Evolutionary conservation across 2,888 invertebrate species (phyloP), one percentile per base, ranked within the genome.

Genomic region (Cremastobaeus sp.): DNA sequence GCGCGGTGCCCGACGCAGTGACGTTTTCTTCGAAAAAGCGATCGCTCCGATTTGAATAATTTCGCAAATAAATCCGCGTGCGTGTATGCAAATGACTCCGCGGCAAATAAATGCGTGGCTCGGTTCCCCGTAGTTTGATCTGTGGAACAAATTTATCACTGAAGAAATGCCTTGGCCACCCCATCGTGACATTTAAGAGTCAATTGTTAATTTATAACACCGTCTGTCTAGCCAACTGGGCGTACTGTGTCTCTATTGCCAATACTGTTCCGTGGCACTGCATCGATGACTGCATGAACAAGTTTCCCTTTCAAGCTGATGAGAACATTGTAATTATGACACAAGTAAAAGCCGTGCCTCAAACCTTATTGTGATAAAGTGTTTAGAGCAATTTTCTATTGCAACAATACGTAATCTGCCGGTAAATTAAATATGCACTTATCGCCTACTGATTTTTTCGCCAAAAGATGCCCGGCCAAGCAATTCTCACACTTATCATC

Each of bases 131-230:
- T 55, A 45, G 52, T 47, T 45, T 43, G 43, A 30, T 3, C 32
- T 18, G 52, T 37, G 30, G 37, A 37, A 35, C 35, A 57, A 45
- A 71, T 71, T 71, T 64, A 59, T 65, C 64, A 45, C 32, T 54
- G 47, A 64, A 64, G 64, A 73, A 73, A 66, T 68, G 48, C 66
- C 48, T 41, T 50, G 73, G 68, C 62, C 66, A 66, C 50, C 66
- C 66, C 43, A 65, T 59, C 72, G 69, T 69, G 69, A 69, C 74
- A 69, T 69, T 74, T 74, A 74, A 57, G 59, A 64, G 64, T 57
- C 68, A 52, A 74, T 74, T 45, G 68, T 62, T 69, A 69, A 74
- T 74, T 74, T 69, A 74, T 74, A 64, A 60, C 18, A 52, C 55
- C 45, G 60, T 50, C 34, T 12, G 35, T 32, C 45, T 37, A 37